Conservation (phyloP, 2,888 invertebrate genomes). For the Apamea monoglypha region DNA sequence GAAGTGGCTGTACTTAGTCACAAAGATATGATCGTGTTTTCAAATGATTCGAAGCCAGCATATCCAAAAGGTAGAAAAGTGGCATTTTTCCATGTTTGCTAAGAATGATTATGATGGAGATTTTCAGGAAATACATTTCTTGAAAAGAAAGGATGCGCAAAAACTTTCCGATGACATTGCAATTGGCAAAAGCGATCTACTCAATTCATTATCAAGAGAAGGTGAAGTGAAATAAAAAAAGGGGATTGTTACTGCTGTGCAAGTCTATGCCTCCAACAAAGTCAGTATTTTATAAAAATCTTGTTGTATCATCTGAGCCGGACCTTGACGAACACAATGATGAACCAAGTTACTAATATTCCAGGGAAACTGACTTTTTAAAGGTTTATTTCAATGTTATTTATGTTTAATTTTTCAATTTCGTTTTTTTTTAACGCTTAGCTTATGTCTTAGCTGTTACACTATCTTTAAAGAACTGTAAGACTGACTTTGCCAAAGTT, state of each 20-base stretch:
- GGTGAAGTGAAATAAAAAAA: background rate
- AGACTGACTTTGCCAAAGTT: too few species aligned
- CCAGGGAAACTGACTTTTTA: too few species aligned
- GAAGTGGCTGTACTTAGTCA: background rate
- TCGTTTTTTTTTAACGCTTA: too few species aligned
- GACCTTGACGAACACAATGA: background rate
- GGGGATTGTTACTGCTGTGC: slow-evolving; percentile 2
- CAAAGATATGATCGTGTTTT: background rate
- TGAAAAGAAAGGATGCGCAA: background rate
- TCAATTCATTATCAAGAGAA: background rate
- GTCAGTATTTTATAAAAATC: background rate
- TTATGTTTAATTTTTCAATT: too few species aligned
- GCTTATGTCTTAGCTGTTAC: too few species aligned
- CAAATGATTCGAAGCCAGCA: background rate
- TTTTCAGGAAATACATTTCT: slow-evolving; percentile 6
- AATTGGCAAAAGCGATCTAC: too few species aligned
- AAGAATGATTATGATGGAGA: slow-evolving; percentile 2
- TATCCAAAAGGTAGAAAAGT: background rate
- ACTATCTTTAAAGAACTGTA: too few species aligned
- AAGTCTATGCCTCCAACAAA: slow-evolving; percentile 4
- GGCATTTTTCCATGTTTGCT: background rate
- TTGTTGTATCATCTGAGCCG: background rate
- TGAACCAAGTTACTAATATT: too few species aligned
- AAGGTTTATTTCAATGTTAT: too few species aligned
- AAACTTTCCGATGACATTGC: too few species aligned